Conservation (phyloP, 1,140 invertebrate genomes). For the Thaumetopoea pityocampa region DNA sequence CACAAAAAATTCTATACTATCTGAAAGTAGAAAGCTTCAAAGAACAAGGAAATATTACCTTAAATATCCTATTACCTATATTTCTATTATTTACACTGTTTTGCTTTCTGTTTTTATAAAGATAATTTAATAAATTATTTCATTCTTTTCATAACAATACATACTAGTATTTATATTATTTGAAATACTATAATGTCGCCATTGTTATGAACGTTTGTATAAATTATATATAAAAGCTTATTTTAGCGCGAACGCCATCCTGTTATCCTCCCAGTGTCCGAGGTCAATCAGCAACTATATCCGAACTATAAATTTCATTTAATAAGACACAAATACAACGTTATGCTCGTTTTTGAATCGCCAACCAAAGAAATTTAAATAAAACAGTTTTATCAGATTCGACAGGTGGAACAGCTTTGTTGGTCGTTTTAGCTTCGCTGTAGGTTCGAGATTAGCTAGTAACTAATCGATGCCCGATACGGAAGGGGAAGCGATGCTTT, state of each 20-base stretch:
- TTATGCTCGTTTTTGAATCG: conserved; percentile 64
- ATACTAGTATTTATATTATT: too few relatives aligned
- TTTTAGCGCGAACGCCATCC: conserved; percentile 48
- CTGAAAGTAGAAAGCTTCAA: too few relatives aligned
- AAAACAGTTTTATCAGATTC: conserved; percentile 74
- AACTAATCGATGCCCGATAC: conserved; percentile 62
- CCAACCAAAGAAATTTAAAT: conserved; percentile 71
- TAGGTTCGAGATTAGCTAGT: conserved; percentile 68
- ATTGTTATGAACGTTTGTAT: conserved; percentile 15
- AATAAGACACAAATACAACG: conserved; percentile 72
- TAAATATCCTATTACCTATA: too few relatives aligned
- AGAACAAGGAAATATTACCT: too few relatives aligned
- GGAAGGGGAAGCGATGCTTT: conserved; percentile 42
- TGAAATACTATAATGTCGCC: too few relatives aligned
- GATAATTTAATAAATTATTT: too few relatives aligned
- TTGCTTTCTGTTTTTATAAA: too few relatives aligned
- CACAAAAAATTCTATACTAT: too few relatives aligned
- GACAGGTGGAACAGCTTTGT: conserved; percentile 62
- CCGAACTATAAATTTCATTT: conserved; percentile 74
- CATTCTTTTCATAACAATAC: too few relatives aligned
- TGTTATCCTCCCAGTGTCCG: conserved; percentile 58
- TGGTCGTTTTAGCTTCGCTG: conserved; percentile 62
- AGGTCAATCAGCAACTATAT: conserved; percentile 70
- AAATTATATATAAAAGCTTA: conserved; percentile 27
- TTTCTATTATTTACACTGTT: too few relatives aligned